Base-by-base conservation (phyloP, 1,140 invertebrate species). In the Rhyzopertha dominica region DNA sequence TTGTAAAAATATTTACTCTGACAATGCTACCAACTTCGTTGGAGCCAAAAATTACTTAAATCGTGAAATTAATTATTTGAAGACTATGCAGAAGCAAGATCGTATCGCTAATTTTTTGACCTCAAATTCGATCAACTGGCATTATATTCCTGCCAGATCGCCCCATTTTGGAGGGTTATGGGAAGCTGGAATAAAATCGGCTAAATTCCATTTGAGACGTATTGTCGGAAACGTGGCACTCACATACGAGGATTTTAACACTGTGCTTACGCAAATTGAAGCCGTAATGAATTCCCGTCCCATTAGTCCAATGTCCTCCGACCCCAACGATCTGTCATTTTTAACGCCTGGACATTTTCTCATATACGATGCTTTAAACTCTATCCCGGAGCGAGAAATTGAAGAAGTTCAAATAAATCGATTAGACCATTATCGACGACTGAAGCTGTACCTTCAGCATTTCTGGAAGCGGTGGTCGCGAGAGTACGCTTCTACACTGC, bases 61-160 rank as follows among this genome's bases (percentile, higher is more conserved):
- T 71, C 43, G 63, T 63, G 36, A 63, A 68, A 3, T 59, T 69
- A 16, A 14, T 30, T 5, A 58, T 63, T 10, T 58, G 61, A 5
- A 57, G 68, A 53, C 65, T 72, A 40, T 66, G 66, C 19, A 66
- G 66, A 14, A n/a, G n/a, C n/a, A n/a, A n/a, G n/a, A n/a, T n/a
- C n/a, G n/a, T n/a, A n/a, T n/a, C n/a, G n/a, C n/a, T n/a, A n/a
- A n/a, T n/a, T n/a, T n/a, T n/a, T n/a, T n/a, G n/a, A n/a, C n/a
- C n/a, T n/a, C n/a, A n/a, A n/a, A n/a, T n/a, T n/a, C 4, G 71
- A 72, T 66, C 16, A 31, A 29, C 3, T 55, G 52, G 52, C 32
- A 47, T 19, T 52, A 52, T n/a, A 45, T 52, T 7, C 52, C 54
- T 14, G 13, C 52, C 2, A 14, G 45, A 16, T 40, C 51, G 12